Percentiles rank a stretch among this genome's conserved stretches.
Conservation (phyloP, 2,797 vertebrate species). For the Anas acuta region DNA sequence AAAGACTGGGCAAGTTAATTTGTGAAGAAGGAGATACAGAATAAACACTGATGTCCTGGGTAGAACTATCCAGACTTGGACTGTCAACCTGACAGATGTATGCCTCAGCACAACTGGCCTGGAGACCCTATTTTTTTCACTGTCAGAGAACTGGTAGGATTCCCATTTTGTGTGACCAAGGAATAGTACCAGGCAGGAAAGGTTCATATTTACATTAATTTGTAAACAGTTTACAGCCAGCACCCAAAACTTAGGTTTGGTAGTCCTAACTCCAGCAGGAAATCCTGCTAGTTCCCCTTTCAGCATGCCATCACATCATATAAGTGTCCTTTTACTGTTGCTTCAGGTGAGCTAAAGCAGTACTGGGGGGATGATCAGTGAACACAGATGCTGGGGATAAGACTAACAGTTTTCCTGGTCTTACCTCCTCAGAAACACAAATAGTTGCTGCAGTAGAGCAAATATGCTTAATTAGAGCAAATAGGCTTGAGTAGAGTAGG, state of each 20-base stretch:
- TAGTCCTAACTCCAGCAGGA: neutral
- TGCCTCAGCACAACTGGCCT: neutral
- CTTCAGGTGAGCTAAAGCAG: neutral
- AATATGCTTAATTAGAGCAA: neutral
- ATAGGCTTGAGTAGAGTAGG: too few species aligned
- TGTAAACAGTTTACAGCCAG: neutral
- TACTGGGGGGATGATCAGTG: neutral
- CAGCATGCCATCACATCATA: neutral
- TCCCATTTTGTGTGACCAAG: neutral
- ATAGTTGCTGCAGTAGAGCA: neutral
- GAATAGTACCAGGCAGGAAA: neutral
- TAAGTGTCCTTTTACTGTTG: neutral
- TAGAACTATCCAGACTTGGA: neutral
- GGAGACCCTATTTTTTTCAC: neutral
- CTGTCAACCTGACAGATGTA: neutral
- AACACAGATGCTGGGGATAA: neutral
- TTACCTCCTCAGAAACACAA: neutral
- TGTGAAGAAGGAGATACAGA: neutral
- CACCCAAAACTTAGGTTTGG: neutral
- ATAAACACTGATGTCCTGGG: neutral
- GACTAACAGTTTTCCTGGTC: neutral
- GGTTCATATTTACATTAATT: neutral
- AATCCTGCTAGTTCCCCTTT: neutral
- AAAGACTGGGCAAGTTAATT: neutral
- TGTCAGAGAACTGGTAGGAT: neutral